A percentile compares a stretch with the other conserved stretches of the same genome.
Evolutionary conservation across 2,113 vertebrate genomes (phyloP).

Genomic region (Copsychus sechellarum): DNA sequence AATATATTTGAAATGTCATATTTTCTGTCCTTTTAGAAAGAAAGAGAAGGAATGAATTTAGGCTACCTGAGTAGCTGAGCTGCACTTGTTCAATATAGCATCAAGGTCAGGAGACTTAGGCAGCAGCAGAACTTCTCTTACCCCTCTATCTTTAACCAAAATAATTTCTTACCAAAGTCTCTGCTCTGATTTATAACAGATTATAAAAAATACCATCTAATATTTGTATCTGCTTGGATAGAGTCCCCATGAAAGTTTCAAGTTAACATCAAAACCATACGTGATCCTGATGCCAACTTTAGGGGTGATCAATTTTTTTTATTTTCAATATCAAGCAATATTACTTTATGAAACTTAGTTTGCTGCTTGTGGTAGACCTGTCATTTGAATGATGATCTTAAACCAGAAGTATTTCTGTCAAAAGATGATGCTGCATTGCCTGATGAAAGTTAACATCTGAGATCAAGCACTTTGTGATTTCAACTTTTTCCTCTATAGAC

Average conservation of each 20-base stretch:
- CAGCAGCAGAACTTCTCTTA: not conserved
- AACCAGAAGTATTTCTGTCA: not conserved
- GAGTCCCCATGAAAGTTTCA: not conserved
- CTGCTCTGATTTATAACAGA: not conserved
- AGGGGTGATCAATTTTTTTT: accelerated
- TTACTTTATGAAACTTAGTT: not conserved
- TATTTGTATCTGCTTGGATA: not conserved
- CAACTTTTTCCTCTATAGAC: not conserved
- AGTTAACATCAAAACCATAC: not conserved
- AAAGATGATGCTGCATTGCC: not conserved
- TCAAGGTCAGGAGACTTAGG: not conserved
- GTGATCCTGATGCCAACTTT: not conserved
- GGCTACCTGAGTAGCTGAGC: not conserved
- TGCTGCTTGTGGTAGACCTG: not conserved
- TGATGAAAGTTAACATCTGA: not conserved
- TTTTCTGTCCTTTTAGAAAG: not conserved
- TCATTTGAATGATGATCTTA: not conserved
- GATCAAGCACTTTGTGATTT: not conserved
- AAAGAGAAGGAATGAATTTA: not conserved
- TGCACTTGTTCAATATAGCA: not conserved
- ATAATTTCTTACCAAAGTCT: not conserved
- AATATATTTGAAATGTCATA: not conserved
- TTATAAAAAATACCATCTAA: not conserved
- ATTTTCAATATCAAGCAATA: not conserved
- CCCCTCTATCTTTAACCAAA: not conserved